Evolutionary conservation across 2,113 vertebrate genomes (phyloP).

Genomic region (Lontra canadensis): DNA sequence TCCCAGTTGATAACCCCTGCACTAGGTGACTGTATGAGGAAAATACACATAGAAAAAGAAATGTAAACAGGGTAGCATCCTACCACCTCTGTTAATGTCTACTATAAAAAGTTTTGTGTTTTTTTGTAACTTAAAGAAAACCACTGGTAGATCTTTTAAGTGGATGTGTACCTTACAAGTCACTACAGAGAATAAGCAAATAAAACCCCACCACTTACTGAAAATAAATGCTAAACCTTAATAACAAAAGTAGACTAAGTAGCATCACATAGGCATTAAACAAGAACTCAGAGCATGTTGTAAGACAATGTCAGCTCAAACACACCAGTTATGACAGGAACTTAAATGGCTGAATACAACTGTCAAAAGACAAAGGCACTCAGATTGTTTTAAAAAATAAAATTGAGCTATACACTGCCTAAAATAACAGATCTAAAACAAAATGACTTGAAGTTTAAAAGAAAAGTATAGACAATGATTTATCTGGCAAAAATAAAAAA

Average conservation of each 20-base stretch:
- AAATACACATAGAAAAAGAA: not conserved
- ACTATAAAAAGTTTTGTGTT: not conserved
- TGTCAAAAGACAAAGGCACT: not conserved
- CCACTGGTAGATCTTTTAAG: not conserved
- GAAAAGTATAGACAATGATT: not conserved
- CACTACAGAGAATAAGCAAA: not conserved
- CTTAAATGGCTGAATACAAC: not conserved
- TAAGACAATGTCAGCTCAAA: not conserved
- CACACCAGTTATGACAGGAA: not conserved
- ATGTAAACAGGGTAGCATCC: not conserved
- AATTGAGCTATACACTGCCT: not conserved
- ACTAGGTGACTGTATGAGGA: not conserved
- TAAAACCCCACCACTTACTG: not conserved
- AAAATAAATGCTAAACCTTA: not conserved
- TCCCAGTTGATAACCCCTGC: not conserved
- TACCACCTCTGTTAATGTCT: not conserved
- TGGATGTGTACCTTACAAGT: not conserved
- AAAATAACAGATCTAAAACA: not conserved
- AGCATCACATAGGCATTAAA: not conserved
- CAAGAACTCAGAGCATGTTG: not conserved
- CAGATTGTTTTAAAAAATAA: not conserved
- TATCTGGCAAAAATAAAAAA: not conserved
- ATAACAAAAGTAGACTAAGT: not conserved
- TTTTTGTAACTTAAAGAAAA: not conserved
- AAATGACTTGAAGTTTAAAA: not conserved